These are phyloP conservation scores for Ophion ellenae DNA, from an alignment of 2,888 invertebrate species.

Conservation along the genomic window DNA sequence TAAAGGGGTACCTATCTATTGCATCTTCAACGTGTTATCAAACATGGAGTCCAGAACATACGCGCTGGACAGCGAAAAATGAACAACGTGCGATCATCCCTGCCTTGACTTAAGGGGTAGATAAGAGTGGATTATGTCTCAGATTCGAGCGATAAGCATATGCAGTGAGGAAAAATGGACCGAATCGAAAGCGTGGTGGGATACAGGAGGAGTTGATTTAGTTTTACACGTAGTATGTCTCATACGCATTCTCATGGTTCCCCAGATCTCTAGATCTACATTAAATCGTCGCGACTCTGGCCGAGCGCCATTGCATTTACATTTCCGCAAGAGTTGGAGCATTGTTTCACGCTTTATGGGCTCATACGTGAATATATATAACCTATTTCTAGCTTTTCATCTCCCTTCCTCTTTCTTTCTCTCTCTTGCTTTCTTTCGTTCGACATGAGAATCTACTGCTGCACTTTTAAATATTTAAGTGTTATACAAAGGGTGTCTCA, in stretches of 20 bases:
- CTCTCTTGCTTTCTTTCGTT: not conserved
- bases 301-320: conserved; percentile 74
- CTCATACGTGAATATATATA: conserved; percentile 48
- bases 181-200: conserved; percentile 16
- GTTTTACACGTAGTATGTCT: conserved; percentile 23
- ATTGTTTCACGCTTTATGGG: conserved; percentile 73
- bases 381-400: not conserved
- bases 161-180: conserved; percentile 28
- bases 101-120: not conserved
- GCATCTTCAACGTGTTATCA: not conserved
- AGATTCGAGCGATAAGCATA: not conserved
- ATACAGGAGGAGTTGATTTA: conserved; percentile 26
- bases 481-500: not conserved
- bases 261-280: conserved; percentile 53
- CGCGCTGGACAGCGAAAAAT: not conserved
- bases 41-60: not conserved
- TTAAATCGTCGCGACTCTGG: conserved; percentile 66
- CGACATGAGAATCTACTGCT: conserved; percentile 22
- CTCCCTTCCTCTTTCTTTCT: not conserved
- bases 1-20: no score
- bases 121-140: not conserved
- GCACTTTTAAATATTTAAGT: conserved; percentile 1
- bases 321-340: conserved; percentile 69
- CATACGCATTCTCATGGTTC: conserved; percentile 23
- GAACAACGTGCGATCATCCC: not conserved